Percentiles rank a stretch among this genome's conserved stretches.
Conservation (phyloP, 2,113 vertebrate species). For the Machaerirhynchus nigripectus region DNA sequence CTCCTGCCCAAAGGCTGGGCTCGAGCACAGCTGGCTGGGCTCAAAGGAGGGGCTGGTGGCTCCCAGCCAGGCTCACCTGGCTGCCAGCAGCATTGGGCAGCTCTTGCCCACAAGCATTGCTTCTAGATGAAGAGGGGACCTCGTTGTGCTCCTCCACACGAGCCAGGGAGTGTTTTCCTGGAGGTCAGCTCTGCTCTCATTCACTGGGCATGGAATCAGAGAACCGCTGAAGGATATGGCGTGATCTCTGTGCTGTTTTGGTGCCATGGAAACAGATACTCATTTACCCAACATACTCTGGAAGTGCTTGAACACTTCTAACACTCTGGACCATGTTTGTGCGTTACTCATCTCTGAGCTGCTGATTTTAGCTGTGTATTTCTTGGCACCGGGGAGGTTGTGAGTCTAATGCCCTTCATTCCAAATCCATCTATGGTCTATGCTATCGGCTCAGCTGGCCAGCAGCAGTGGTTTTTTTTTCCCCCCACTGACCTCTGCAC, state of each 20-base stretch:
- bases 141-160: fast-evolving
- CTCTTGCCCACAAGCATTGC: fast-evolving
- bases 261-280: slow-evolving; percentile 46
- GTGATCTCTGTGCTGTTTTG: neutral
- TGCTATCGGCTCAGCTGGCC: neutral
- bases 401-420: slow-evolving; percentile 54
- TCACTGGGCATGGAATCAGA: neutral
- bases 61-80: neutral
- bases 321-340: neutral
- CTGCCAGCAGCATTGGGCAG: neutral
- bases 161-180: neutral
- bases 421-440: slow-evolving; percentile 73
- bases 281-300: slow-evolving; percentile 44
- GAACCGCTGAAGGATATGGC: neutral
- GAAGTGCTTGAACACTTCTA: neutral
- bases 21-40: neutral
- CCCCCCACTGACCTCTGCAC: neutral
- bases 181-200: neutral
- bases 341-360: slow-evolving; percentile 55
- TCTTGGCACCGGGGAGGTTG: slow-evolving; percentile 40
- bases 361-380: slow-evolving; percentile 58
- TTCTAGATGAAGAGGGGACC: too few species aligned
- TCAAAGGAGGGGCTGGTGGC: fast-evolving
- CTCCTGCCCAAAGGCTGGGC: neutral
- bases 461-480: neutral